These are phyloP conservation scores for Augochlora pura DNA, from an alignment of 1,140 invertebrate genomes.

Conservation along the genomic window DNA sequence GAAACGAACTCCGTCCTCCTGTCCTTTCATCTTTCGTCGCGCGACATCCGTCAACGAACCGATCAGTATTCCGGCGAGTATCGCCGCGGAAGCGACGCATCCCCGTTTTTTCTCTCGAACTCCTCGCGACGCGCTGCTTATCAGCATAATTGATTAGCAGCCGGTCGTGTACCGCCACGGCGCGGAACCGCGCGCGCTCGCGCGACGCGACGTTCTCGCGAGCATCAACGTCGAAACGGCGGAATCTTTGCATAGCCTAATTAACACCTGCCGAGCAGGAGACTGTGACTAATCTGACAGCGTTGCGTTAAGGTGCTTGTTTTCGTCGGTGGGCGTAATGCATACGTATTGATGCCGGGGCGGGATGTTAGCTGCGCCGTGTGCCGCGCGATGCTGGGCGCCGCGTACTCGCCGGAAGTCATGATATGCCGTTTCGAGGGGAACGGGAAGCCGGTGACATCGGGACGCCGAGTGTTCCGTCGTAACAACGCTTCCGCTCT, in stretches of 20 bases:
- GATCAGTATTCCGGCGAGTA: too few relatives aligned
- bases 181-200: too few relatives aligned
- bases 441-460: conserved; percentile 32
- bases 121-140: conserved; percentile 18
- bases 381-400: not conserved
- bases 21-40: too few relatives aligned
- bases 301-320: conserved; percentile 38
- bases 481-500: conserved; percentile 15
- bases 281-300: conserved; percentile 39
- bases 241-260: conserved; percentile 52
- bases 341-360: conserved; percentile 35
- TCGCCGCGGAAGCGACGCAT: too few relatives aligned
- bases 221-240: not conserved
- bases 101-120: not conserved
- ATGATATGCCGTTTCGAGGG: conserved; percentile 3
- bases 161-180: not conserved
- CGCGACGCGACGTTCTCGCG: not conserved
- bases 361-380: not conserved
- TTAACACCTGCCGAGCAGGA: conserved; percentile 49
- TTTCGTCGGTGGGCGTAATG: conserved; percentile 23
- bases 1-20: too few relatives aligned
- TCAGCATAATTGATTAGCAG: conserved; percentile 59
- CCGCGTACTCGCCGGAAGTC: conserved; percentile 33
- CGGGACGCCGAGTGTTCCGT: not conserved
- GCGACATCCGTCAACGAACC: too few relatives aligned